Base-by-base conservation (phyloP, 2,888 invertebrate genomes). In the Nebria brevicollis region DNA sequence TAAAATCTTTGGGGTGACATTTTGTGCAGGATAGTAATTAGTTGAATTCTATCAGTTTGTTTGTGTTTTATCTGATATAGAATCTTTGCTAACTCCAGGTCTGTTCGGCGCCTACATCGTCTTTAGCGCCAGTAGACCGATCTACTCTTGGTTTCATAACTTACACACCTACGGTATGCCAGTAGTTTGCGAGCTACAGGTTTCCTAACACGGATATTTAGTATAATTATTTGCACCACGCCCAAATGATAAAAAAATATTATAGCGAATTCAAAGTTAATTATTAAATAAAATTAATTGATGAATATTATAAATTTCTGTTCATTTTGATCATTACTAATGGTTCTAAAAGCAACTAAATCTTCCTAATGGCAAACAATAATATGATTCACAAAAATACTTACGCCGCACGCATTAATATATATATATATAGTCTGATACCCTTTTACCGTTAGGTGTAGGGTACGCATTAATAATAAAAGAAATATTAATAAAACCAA, bases 61-160 rank as follows among this genome's bases (percentile, higher is more conserved):
- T 70, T 70, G 6, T 25, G 11, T 0, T 20, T 25, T 70, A 70
- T 25, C 25, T 15, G 20, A 2, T 11, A 0, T 3, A 34, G 13
- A 20, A 34, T 66, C 7, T 26, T 11, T 26, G 34, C 34, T 20
- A 15, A 70, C 1, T 70, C 25, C 70, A 15, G 25, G 20, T 10
- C 70, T 70, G 70, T 20, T 26, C 15, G 70, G 25, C 70, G 70
- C 70, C 15, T 70, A 70, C 70, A 34, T 70, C 13, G 8, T 20
- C 34, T 7, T 70, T 25, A 70, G 8, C 54, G 54, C 70, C 70
- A 25, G 70, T 26, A 34, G 25, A 25, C 8, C 25, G 70, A 70
- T 70, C 70, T 70, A 70, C 70, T 70, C 70, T 34, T 7, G 70
- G 25, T 70, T 70, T 25, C 70, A 70, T 70, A 70, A 70, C 34